phyloP scores from a whole-genome alignment of 2,113 vertebrate genomes.

The Pimephales promelas region DNA sequence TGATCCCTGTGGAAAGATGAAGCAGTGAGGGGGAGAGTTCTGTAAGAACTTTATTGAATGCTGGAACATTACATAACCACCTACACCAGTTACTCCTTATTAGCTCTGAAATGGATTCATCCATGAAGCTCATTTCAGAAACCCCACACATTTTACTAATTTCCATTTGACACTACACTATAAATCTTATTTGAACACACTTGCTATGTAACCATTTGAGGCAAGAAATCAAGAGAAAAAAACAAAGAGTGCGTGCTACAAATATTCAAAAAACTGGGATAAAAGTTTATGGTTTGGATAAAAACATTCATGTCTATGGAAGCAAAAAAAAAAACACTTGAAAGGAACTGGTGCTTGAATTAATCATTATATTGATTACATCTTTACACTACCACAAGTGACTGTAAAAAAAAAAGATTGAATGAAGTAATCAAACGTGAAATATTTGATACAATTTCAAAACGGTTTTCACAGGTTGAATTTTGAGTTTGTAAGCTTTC shows the following conservation, averaged over 20 bases:
- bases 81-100: constrained; percentile 33
- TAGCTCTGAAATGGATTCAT: constrained; percentile 7
- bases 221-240: background rate
- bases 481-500: too few species aligned
- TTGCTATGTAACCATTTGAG: background rate
- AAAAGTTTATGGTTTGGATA: too few species aligned
- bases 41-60: constrained; percentile 16
- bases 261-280: too few species aligned
- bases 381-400: too few species aligned
- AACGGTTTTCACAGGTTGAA: too few species aligned
- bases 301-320: too few species aligned
- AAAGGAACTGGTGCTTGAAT: too few species aligned
- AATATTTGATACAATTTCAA: too few species aligned
- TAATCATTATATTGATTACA: too few species aligned
- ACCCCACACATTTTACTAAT: constrained; percentile 24
- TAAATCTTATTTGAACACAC: background rate
- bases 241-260: background rate
- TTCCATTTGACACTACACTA: constrained; percentile 4
- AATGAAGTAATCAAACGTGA: too few species aligned
- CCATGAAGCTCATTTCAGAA: constrained; percentile 21
- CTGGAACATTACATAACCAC: constrained; percentile 31
- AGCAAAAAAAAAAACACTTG: too few species aligned
- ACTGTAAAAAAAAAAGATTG: too few species aligned
- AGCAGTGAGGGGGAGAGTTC: constrained; percentile 9
- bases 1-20: background rate